Percentiles rank a stretch among this genome's conserved stretches.
These are phyloP conservation scores for Peromyscus aztecus DNA, from an alignment of 2,797 vertebrate species.

Conservation along the genomic window DNA sequence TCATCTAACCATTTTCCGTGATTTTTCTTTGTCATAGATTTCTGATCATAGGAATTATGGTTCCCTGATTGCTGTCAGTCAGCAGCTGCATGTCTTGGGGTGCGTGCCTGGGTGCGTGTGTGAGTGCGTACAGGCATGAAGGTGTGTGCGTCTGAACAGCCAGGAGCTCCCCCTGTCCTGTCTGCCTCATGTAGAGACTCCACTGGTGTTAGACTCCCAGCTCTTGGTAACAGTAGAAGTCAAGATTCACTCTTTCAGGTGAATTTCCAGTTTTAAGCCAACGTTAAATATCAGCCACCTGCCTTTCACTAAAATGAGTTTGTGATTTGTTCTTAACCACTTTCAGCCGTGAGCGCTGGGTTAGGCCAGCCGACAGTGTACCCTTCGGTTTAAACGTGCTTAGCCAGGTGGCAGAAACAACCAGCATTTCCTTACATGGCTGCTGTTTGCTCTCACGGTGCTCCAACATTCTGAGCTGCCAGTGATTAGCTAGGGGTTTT, in stretches of 20 bases:
- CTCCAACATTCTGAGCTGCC: background rate
- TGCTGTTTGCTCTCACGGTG: background rate
- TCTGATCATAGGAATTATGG: conserved; percentile 36
- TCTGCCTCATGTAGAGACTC: background rate
- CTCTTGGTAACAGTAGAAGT: background rate
- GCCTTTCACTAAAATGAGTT: conserved; percentile 41
- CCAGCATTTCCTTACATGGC: background rate
- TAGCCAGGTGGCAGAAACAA: background rate
- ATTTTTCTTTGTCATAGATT: conserved; percentile 38
- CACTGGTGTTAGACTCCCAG: background rate
- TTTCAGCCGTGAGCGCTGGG: background rate
- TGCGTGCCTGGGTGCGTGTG: background rate
- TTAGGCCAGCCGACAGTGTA: background rate
- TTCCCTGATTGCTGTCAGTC: background rate
- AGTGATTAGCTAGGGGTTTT: background rate
- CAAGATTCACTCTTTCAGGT: conserved; percentile 5
- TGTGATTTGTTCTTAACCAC: background rate
- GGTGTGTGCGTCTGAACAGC: background rate
- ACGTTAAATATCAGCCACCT: background rate
- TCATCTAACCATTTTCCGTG: conserved; percentile 47
- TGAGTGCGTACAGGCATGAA: background rate
- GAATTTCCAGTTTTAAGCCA: conserved; percentile 47
- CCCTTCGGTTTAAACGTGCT: conserved; percentile 25
- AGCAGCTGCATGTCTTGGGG: background rate
- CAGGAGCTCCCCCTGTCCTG: background rate